Evolutionary conservation across 2,797 vertebrate species (phyloP).

Genomic region (Sebastes hubbsi): DNA sequence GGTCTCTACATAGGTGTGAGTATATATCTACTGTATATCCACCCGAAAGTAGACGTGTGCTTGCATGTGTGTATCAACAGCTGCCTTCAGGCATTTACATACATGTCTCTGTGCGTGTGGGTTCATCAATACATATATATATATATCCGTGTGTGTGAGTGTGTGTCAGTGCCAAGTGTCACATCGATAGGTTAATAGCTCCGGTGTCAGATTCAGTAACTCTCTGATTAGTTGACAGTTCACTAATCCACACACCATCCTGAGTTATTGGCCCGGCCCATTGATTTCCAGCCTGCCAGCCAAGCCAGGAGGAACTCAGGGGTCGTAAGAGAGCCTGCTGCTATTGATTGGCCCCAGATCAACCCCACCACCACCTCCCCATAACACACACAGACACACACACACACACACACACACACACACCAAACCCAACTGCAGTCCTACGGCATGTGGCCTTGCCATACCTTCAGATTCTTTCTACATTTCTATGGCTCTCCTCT

Average conservation of each 20-base stretch:
- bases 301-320: conserved; percentile 69
- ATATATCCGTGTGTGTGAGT: conserved; percentile 28
- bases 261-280: conserved; percentile 82
- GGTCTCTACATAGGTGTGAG: background rate
- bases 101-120: background rate
- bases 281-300: conserved; percentile 83
- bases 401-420: conserved; percentile 12
- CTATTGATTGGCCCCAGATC: conserved; percentile 85
- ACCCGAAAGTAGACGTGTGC: background rate
- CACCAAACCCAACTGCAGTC: background rate
- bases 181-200: conserved; percentile 95
- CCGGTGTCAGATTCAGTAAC: conserved; percentile 90
- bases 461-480: background rate
- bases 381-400: conserved; percentile 33
- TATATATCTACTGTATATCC: background rate
- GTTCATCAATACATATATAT: conserved; percentile 48
- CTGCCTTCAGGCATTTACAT: background rate
- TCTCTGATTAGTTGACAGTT: conserved; percentile 94
- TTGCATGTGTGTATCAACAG: background rate
- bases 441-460: conserved; percentile 19
- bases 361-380: conserved; percentile 64
- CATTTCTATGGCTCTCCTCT: conserved; percentile 6
- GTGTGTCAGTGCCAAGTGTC: conserved; percentile 74
- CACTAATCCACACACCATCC: conserved; percentile 88
- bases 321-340: conserved; percentile 74